phyloP scores from a whole-genome alignment of 2,797 vertebrate genomes.

The Pteropus rufus region DNA sequence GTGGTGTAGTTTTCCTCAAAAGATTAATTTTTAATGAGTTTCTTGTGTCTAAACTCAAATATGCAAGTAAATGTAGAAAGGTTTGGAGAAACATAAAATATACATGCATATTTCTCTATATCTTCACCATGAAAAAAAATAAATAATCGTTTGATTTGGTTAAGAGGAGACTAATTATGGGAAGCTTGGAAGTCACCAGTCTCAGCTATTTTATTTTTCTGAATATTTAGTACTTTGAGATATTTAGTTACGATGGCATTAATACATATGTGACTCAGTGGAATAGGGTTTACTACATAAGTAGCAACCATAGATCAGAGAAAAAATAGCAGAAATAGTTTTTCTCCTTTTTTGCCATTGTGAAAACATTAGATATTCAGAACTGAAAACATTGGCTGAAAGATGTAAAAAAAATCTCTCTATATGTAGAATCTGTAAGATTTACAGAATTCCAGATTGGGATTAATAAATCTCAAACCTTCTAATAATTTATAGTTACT shows the following conservation, averaged over 20 bases:
- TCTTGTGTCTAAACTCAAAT: neutral
- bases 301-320: constrained; percentile 1
- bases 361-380: neutral
- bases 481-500: neutral
- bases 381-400: neutral
- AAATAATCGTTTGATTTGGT: neutral
- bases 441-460: neutral
- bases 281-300: neutral
- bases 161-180: neutral
- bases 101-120: neutral
- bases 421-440: neutral
- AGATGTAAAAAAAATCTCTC: neutral
- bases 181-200: neutral
- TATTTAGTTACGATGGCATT: constrained; percentile 1
- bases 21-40: neutral
- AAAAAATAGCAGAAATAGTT: neutral
- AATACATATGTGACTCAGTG: neutral
- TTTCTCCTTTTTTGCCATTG: neutral
- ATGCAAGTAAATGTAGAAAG: neutral
- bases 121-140: neutral
- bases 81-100: neutral
- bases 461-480: neutral
- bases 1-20: neutral
- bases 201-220: neutral
- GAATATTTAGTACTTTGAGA: neutral